These are phyloP conservation scores for Pristionchus japonicus DNA, from an alignment of 2,888 invertebrate genomes.

Conservation along the genomic window DNA sequence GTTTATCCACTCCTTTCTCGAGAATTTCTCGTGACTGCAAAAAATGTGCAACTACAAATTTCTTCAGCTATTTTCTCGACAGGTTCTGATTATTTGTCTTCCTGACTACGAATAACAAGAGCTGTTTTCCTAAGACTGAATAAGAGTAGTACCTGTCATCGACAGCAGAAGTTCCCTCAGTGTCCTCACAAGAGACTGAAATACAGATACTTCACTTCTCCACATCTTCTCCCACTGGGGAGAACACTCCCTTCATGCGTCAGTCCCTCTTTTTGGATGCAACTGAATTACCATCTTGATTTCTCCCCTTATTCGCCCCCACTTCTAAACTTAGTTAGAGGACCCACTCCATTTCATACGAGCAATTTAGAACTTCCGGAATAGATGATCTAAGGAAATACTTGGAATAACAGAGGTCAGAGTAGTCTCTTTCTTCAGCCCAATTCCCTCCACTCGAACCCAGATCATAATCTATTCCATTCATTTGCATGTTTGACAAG, in stretches of 20 bases:
- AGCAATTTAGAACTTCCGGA: not conserved
- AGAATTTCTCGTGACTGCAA: not conserved
- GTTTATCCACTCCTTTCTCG: not conserved
- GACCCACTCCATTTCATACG: not conserved
- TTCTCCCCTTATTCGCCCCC: constrained; percentile 6
- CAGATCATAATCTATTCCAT: constrained; percentile 2
- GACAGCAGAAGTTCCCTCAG: not conserved
- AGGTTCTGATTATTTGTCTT: not conserved
- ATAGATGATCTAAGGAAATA: not conserved
- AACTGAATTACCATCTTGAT: not conserved
- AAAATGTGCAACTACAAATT: not conserved
- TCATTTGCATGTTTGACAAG: constrained; percentile 7
- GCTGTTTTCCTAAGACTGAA: not conserved
- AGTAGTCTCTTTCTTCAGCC: not conserved
- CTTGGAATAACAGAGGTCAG: not conserved
- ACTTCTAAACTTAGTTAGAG: not conserved
- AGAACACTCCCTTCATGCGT: constrained; percentile 5
- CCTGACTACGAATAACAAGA: not conserved
- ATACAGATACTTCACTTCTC: not conserved
- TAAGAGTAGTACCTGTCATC: not conserved
- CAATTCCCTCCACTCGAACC: not conserved
- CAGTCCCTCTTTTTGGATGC: not conserved
- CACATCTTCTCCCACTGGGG: not conserved
- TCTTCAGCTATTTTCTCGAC: not conserved
- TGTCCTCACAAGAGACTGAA: not conserved